Evolutionary conservation across 2,113 vertebrate species (phyloP).

Genomic region (Arenaria interpres): DNA sequence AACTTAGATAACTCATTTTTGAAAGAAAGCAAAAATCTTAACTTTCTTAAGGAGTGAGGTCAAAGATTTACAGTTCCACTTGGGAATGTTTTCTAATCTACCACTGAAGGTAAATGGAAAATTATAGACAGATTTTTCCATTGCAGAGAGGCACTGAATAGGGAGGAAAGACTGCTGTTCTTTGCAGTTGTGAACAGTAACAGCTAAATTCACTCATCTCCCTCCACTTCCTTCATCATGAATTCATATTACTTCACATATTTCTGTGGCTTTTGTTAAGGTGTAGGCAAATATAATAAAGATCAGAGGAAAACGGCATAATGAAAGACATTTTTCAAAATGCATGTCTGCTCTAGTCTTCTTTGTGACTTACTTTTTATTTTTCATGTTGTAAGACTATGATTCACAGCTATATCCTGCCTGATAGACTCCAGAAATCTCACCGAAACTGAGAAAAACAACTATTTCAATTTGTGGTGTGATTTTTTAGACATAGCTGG

Average conservation of each 20-base stretch:
- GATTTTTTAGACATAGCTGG: neutral
- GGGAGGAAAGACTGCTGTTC: neutral
- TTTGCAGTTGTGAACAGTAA: neutral
- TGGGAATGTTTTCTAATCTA: conserved; percentile 9
- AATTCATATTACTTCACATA: neutral
- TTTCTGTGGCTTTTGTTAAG: neutral
- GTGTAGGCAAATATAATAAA: neutral
- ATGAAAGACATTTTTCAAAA: conserved; percentile 1
- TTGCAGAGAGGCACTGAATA: neutral
- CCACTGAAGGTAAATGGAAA: conserved; percentile 56
- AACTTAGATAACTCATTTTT: neutral
- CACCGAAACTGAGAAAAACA: neutral
- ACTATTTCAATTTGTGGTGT: neutral
- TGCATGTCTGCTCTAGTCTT: neutral
- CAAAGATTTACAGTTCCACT: conserved; percentile 50
- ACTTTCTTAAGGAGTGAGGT: neutral
- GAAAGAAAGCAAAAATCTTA: neutral
- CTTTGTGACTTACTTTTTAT: neutral
- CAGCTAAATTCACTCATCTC: neutral
- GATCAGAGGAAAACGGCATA: neutral
- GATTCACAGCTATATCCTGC: neutral
- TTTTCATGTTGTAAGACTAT: neutral
- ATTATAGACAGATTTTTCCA: conserved; percentile 42
- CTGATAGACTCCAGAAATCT: neutral
- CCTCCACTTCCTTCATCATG: neutral